Percentiles rank a stretch among this genome's conserved stretches.
These are phyloP conservation scores for Limnothrissa miodon DNA, from an alignment of 2,113 vertebrate genomes.

Conservation along the genomic window DNA sequence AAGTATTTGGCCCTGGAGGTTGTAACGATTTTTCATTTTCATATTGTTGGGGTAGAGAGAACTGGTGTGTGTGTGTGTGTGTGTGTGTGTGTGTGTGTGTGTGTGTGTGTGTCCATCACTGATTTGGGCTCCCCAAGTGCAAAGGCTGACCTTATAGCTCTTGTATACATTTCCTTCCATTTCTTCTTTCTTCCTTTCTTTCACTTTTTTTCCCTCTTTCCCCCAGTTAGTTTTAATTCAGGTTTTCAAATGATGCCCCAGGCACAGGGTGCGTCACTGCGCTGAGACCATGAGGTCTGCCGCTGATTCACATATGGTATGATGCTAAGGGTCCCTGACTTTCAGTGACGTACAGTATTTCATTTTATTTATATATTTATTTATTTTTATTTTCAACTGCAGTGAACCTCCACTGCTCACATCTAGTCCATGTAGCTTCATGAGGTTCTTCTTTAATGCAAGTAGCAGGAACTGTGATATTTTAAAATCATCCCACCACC, in stretches of 20 bases:
- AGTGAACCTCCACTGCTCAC: neutral
- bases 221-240: neutral
- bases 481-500: neutral
- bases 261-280: conserved; percentile 52
- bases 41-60: neutral
- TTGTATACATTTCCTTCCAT: neutral
- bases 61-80: neutral
- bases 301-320: conserved; percentile 59
- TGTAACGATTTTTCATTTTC: conserved; percentile 30
- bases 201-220: neutral
- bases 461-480: neutral
- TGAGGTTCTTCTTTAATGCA: neutral
- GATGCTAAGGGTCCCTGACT: conserved; percentile 43
- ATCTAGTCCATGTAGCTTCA: neutral
- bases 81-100: neutral
- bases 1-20: conserved; percentile 18
- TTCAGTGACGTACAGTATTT: neutral
- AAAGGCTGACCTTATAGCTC: neutral
- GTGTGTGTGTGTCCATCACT: neutral
- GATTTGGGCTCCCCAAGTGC: neutral
- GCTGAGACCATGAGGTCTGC: conserved; percentile 55
- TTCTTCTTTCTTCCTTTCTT: neutral
- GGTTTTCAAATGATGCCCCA: conserved; percentile 47
- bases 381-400: conserved; percentile 10
- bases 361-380: conserved; percentile 38